These are phyloP conservation scores for Oegoconia quadripuncta DNA, from an alignment of 2,888 invertebrate genomes.

Conservation along the genomic window DNA sequence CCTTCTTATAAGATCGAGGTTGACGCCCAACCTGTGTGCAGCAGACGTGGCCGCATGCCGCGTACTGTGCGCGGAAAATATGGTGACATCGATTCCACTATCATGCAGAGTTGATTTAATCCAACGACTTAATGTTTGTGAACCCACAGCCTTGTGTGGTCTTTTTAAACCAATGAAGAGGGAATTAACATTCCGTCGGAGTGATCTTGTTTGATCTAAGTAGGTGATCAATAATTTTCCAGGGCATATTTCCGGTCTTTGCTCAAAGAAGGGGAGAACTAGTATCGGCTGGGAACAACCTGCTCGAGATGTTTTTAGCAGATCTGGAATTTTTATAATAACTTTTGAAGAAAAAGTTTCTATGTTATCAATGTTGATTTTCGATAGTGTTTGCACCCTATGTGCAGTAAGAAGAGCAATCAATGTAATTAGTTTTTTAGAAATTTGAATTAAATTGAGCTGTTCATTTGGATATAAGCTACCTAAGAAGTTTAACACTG, in stretches of 20 bases:
- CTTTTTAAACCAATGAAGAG: not conserved
- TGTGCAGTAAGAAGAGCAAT: conserved; percentile 8
- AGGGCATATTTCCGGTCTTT: not conserved
- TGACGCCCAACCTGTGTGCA: conserved; percentile 1
- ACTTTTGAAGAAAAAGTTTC: not conserved
- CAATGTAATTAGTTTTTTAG: conserved; percentile 10
- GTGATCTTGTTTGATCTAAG: not conserved
- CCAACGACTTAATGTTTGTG: conserved; percentile 1
- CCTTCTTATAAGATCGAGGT: not conserved
- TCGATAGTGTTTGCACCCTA: conserved; percentile 1
- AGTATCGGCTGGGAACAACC: conserved; percentile 1
- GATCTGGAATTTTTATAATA: not conserved
- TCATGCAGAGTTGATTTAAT: not conserved
- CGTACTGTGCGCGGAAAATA: conserved; percentile 2
- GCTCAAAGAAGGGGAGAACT: not conserved
- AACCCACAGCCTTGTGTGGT: not conserved
- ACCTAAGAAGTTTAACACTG: conserved; percentile 6
- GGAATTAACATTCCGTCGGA: not conserved
- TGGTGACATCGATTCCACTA: not conserved
- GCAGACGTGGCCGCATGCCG: conserved; percentile 5
- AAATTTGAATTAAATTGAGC: conserved; percentile 1
- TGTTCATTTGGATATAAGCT: conserved; percentile 3
- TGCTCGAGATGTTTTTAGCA: not conserved
- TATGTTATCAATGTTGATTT: not conserved
- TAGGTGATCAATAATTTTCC: not conserved